Evolutionary conservation across 2,113 vertebrate genomes (phyloP).

Genomic region (Mus musculus): DNA sequence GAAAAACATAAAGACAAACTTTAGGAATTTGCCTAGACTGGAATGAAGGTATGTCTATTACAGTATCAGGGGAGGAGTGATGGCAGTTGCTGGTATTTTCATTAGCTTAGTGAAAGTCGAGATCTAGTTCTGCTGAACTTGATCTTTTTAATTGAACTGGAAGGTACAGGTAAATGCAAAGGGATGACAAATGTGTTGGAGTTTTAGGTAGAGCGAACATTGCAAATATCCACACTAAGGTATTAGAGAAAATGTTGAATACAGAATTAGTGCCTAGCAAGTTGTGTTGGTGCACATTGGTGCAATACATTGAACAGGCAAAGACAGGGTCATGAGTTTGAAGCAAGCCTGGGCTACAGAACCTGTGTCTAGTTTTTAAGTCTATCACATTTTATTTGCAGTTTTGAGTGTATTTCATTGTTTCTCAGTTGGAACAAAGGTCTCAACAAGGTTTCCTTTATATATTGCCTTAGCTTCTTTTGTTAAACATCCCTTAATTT

Average conservation of each 20-base stretch:
- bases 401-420: constrained; percentile 28
- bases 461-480: background rate
- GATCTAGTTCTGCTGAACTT: background rate
- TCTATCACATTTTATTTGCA: constrained; percentile 7
- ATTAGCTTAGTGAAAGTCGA: background rate
- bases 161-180: background rate
- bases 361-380: background rate
- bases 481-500: background rate
- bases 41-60: background rate
- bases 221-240: constrained; percentile 1
- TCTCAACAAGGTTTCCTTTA: background rate
- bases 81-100: background rate
- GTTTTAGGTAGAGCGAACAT: background rate
- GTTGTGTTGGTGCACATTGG: background rate
- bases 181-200: background rate
- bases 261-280: background rate
- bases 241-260: constrained; percentile 27
- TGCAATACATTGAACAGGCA: background rate
- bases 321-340: background rate
- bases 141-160: constrained; percentile 16
- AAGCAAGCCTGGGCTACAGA: background rate
- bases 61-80: background rate
- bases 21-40: background rate
- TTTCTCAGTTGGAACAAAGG: background rate
- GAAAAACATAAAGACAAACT: background rate